Base-by-base conservation (phyloP, 2,888 invertebrate species). In the Schizotus pectinicornis region DNA sequence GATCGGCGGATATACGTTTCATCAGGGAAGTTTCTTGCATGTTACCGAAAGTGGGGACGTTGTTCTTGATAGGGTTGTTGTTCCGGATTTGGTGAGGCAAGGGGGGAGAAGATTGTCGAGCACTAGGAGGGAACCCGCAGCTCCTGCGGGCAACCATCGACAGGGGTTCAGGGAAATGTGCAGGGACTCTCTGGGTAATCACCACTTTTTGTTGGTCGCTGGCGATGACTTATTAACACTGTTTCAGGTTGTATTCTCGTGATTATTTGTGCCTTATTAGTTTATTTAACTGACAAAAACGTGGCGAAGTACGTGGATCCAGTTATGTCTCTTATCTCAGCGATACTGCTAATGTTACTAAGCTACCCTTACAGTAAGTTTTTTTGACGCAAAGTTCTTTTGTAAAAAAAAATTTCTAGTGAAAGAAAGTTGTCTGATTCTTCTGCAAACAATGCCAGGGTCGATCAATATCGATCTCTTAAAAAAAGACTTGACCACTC, bases 391-490 rank as follows among this genome's bases (percentile, higher is more conserved):
- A 11, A 7, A 37, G 13, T 9, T 13, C 3, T 37, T 9, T 22
- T 30, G 1, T 35, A 9, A 11, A 35, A 7, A 11, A 12, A 14
- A 8, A 46, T 2, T 9, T 1, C n/a, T 81, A 95, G 94, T 95
- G 86, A 91, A 91, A 67, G 92, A 95, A 77, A 93, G 95, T 7
- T 91, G 94, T 3, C 80, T 93, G 52, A 94, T 96, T 70, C 83
- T 96, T 0, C 84, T 97, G 12, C 95, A 97, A 81, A 96, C 95
- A 0, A 95, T 96, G 56, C 96, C 97, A 0, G 91, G 89, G 67
- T 90, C 94, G 8, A 89, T 96, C 62, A 89, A 95, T 71, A 89
- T 93, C 38, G 85, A 87, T 62, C 82, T 83, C 6, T 82, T 94
- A 61, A 86, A 88, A 64, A 80, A 83, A 33, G 86, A 88, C 62